Percentiles rank a stretch among this genome's conserved stretches.
Conservation (phyloP, 2,113 vertebrate genomes). For the Mystacornis crossleyi region DNA sequence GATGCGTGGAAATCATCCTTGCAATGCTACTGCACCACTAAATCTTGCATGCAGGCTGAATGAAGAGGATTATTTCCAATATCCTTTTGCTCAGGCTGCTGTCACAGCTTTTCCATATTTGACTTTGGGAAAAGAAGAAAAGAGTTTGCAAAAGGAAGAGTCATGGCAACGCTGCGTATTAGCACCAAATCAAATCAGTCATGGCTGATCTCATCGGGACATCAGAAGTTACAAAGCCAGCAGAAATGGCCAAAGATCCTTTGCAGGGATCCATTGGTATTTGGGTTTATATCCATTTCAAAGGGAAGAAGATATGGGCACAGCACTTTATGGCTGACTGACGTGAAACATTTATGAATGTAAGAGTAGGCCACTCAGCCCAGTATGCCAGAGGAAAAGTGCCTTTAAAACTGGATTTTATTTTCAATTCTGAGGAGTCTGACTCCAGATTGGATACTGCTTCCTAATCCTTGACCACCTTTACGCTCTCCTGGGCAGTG, state of each 20-base stretch:
- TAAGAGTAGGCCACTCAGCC: not conserved
- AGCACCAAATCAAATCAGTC: not conserved
- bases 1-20: slow-evolving; percentile 64
- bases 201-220: not conserved
- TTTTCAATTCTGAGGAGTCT: not conserved
- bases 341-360: not conserved
- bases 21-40: slow-evolving; percentile 53
- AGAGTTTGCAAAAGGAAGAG: not conserved
- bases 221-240: not conserved
- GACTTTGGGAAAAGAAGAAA: slow-evolving; percentile 36
- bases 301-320: not conserved
- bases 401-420: not conserved
- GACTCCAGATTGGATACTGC: not conserved
- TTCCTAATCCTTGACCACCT: not conserved
- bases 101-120: slow-evolving; percentile 51
- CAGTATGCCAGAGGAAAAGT: not conserved
- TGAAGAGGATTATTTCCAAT: slow-evolving; percentile 63
- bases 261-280: not conserved
- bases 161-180: not conserved
- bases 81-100: slow-evolving; percentile 49
- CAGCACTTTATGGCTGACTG: not conserved
- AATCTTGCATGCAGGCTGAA: slow-evolving; percentile 41
- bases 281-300: slow-evolving; percentile 12
- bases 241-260: slow-evolving; percentile 6
- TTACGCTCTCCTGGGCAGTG: not conserved